Conservation (phyloP, 2,888 invertebrate species). For the Thalpophila matura region DNA sequence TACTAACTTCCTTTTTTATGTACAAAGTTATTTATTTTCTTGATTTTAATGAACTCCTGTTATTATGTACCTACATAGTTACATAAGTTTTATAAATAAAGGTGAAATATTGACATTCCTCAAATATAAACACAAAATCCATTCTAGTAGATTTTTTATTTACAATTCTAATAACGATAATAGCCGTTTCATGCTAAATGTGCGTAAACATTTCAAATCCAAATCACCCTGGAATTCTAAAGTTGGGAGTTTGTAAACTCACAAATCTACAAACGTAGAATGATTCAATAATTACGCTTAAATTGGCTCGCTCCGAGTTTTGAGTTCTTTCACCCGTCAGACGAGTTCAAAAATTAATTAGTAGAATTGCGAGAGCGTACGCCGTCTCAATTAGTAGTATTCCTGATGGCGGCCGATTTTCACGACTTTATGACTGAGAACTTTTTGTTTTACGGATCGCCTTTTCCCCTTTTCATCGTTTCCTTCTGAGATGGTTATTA, state of each 20-base stretch:
- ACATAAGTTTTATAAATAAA: background rate
- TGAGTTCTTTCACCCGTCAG: constrained; percentile 67
- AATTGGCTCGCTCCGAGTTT: constrained; percentile 67
- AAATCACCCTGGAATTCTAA: constrained; percentile 41
- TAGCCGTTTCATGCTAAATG: constrained; percentile 35
- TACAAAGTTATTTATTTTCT: background rate
- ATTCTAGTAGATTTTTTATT: constrained; percentile 4
- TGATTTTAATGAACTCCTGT: background rate
- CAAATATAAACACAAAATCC: background rate
- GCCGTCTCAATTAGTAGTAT: constrained; percentile 71
- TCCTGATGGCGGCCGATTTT: constrained; percentile 64
- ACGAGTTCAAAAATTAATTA: constrained; percentile 81
- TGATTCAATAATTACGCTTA: constrained; percentile 75
- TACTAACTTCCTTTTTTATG: background rate
- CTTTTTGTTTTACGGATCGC: constrained; percentile 58
- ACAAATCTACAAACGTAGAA: constrained; percentile 65
- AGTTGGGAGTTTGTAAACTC: constrained; percentile 52
- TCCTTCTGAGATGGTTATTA: constrained; percentile 48
- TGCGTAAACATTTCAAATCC: constrained; percentile 45
- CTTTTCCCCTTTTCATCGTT: constrained; percentile 52
- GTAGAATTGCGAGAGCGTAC: constrained; percentile 72
- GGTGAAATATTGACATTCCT: background rate
- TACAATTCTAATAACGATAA: constrained; percentile 23
- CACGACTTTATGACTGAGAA: constrained; percentile 61
- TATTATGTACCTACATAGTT: background rate